Percentiles rank a stretch among this genome's conserved stretches.
These are phyloP conservation scores for Pollenia griseotomentosa DNA, from an alignment of 2,888 invertebrate genomes.

Conservation along the genomic window DNA sequence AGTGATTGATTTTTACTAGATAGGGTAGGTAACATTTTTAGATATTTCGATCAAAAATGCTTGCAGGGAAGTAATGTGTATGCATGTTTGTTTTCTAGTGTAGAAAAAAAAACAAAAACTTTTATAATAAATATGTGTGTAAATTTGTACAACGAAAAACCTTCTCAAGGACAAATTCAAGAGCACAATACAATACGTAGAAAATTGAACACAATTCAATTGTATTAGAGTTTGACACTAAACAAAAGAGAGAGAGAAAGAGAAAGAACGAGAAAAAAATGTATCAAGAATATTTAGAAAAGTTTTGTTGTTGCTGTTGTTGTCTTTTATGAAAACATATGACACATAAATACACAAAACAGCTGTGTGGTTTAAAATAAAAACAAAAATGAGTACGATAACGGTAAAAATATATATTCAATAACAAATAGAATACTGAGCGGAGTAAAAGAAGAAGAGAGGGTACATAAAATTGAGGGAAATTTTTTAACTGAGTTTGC, in stretches of 20 bases:
- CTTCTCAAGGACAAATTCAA: constrained; percentile 74
- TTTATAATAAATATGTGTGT: background rate
- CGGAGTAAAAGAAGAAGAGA: background rate
- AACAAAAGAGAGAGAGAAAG: background rate
- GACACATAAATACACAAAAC: constrained; percentile 56
- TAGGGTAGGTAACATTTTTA: too few species aligned
- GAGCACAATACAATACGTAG: constrained; percentile 33
- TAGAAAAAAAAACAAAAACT: too few species aligned
- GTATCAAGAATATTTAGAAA: constrained; percentile 24
- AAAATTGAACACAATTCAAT: constrained; percentile 34
- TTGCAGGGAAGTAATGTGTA: background rate
- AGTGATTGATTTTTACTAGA: too few species aligned
- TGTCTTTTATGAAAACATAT: constrained; percentile 40
- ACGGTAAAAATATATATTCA: constrained; percentile 32
- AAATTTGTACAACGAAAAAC: constrained; percentile 50
- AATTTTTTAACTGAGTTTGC: constrained; percentile 36
- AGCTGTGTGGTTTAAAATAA: constrained; percentile 58
- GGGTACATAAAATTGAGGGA: background rate
- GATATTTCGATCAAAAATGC: too few species aligned
- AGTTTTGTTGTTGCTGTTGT: background rate
- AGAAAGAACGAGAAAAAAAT: background rate
- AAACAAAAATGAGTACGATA: constrained; percentile 10
- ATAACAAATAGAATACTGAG: background rate
- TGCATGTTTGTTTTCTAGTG: background rate
- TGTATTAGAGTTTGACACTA: constrained; percentile 22